Base-by-base conservation (phyloP, 2,113 vertebrate genomes). In the Vanacampus margaritifer region DNA sequence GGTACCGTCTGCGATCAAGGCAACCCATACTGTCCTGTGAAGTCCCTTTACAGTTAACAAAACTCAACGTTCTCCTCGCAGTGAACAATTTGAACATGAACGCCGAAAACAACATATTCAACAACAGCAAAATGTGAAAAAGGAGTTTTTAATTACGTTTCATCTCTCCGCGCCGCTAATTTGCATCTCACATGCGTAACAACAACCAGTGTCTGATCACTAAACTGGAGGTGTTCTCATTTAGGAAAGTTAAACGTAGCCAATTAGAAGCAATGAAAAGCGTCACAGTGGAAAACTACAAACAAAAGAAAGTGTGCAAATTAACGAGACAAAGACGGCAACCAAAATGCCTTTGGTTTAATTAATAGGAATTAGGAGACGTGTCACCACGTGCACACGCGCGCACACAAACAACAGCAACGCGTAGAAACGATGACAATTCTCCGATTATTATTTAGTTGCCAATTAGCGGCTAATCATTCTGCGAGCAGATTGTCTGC, bases 401-500 rank as follows among this genome's bases (percentile, higher is more conserved):
- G 17, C 37, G 4, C n/a, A 4, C 1, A 21, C 12, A 60, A 2
- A 60, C 35, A 60, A 21, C 19, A 36, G 23, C 35, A 24, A 80
- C 82, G 80, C 78, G 88, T 87, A 80, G 56, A 86, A 84, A 84
- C 83, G 78, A 90, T 86, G 87, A 79, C 87, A 89, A 63, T 81
- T 77, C 57, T 81, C 1, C 36, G 68, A 81, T 88, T 85, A 75
- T 84, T 76, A 85, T 82, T 74, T 64, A 73, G 66, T 72, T 59
- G 48, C 78, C 78, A 88, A 89, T 86, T 83, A 89, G 80, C 78
- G 58, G 68, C 68, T 81, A 61, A 64, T 75, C 73, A 86, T 78
- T 66, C 54, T 5, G 63, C 50, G 43, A 13, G 11, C 48, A 5
- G 26, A 71, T 63, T 68, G 64, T 60, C 75, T 24, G 50, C 57